Percentiles rank a stretch among this genome's conserved stretches.
Evolutionary conservation across 1,140 invertebrate genomes (phyloP).

Genomic region (Tetramorium simillimum): DNA sequence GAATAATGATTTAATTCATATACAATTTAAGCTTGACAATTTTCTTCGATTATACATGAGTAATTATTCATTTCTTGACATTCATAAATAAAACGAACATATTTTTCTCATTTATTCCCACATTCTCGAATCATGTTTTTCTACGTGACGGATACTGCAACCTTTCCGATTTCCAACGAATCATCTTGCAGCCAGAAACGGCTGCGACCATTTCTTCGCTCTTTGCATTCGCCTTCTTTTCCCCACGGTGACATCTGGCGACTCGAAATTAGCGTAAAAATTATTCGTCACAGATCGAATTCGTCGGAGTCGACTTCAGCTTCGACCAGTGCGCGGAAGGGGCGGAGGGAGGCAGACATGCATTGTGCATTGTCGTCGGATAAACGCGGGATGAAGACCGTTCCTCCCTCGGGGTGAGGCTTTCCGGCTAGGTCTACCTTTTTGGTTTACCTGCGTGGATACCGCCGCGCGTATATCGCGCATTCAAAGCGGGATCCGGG

Average conservation of each 20-base stretch:
- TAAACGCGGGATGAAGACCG: slow-evolving; percentile 73
- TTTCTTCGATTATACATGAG: not conserved
- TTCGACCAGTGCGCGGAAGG: not conserved
- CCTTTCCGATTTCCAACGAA: not conserved
- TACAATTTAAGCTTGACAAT: not conserved
- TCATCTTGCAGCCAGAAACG: not conserved
- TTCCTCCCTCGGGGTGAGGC: slow-evolving; percentile 16
- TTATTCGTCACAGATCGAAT: slow-evolving; percentile 76
- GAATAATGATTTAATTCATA: not conserved
- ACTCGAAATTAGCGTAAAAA: slow-evolving; percentile 76
- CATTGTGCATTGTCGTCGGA: slow-evolving; percentile 72
- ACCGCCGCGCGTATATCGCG: slow-evolving; percentile 7
- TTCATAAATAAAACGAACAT: not conserved
- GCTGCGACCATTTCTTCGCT: not conserved
- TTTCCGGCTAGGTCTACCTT: slow-evolving; percentile 37
- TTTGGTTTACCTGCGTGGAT: slow-evolving; percentile 60
- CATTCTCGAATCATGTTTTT: not conserved
- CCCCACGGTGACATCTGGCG: slow-evolving; percentile 64
- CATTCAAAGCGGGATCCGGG: slow-evolving; percentile 56
- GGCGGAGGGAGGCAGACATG: not conserved
- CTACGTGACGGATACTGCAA: not conserved
- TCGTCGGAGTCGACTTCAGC: slow-evolving; percentile 9
- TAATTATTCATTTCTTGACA: not conserved
- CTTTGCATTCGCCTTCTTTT: not conserved
- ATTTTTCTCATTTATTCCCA: slow-evolving; percentile 8